Evolutionary conservation across 2,797 vertebrate genomes (phyloP).

Genomic region (Acomys russatus): DNA sequence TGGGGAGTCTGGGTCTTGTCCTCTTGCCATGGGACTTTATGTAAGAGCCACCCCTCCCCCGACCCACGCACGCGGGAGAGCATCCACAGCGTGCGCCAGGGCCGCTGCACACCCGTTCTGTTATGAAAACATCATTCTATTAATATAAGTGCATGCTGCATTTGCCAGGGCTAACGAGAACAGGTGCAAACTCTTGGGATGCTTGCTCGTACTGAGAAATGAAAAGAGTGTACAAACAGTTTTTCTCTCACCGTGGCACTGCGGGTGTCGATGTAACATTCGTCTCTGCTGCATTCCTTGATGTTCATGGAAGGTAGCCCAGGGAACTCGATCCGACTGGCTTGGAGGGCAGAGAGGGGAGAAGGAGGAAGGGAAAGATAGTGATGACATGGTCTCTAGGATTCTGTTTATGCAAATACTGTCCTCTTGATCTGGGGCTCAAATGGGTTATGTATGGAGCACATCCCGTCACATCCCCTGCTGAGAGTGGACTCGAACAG

Average conservation of each 20-base stretch:
- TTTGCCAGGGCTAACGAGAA: slow-evolving; percentile 83
- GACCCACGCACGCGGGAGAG: not conserved
- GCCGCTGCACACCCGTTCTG: slow-evolving; percentile 78
- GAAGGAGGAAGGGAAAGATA: slow-evolving; percentile 79
- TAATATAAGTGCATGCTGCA: slow-evolving; percentile 83
- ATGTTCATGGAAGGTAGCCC: slow-evolving; percentile 81
- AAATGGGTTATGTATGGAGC: slow-evolving; percentile 57
- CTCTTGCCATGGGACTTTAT: slow-evolving; percentile 66
- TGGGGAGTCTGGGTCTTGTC: slow-evolving; percentile 22
- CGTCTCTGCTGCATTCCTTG: slow-evolving; percentile 82
- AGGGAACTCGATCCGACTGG: slow-evolving; percentile 64
- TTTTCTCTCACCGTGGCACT: slow-evolving; percentile 74
- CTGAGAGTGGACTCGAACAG: slow-evolving; percentile 23
- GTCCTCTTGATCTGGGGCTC: slow-evolving; percentile 70
- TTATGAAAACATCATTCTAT: slow-evolving; percentile 87
- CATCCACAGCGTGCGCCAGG: slow-evolving; percentile 54
- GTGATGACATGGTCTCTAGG: slow-evolving; percentile 79
- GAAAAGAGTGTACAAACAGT: slow-evolving; percentile 83
- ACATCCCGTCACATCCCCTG: slow-evolving; percentile 50
- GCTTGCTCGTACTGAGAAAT: slow-evolving; percentile 80
- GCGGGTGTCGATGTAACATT: slow-evolving; percentile 76
- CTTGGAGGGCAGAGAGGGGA: slow-evolving; percentile 64
- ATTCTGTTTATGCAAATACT: slow-evolving; percentile 83
- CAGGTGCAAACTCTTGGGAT: slow-evolving; percentile 85
- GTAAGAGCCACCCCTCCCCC: slow-evolving; percentile 60